phyloP scores from a whole-genome alignment of 2,113 vertebrate species.

The Rynchops niger region DNA sequence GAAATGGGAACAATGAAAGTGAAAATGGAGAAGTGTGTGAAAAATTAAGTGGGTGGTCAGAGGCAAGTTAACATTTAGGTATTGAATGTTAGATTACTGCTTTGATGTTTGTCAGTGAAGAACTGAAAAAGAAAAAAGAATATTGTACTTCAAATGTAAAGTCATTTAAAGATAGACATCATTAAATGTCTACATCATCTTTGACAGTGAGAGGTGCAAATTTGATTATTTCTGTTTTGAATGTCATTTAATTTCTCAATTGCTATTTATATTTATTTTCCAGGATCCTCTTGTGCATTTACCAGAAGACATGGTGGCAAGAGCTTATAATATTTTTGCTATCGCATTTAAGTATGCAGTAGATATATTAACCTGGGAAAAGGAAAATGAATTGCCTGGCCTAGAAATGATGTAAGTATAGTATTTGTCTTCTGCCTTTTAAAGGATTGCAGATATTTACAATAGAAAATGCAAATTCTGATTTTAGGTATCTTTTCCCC shows the following conservation, averaged over 20 bases:
- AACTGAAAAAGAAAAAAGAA: neutral
- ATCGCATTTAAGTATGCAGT: conserved; percentile 93
- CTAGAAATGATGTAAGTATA: conserved; percentile 86
- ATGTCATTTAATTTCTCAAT: neutral
- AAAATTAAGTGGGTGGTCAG: neutral
- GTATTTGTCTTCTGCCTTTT: neutral
- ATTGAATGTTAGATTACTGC: neutral
- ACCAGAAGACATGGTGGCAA: conserved; percentile 87
- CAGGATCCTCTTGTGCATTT: conserved; percentile 91
- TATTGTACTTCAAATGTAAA: neutral
- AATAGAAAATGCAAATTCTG: neutral
- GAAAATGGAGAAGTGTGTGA: neutral
- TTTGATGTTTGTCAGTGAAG: neutral
- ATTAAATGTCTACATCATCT: neutral
- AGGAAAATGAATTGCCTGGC: conserved; percentile 87
- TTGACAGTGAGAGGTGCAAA: neutral
- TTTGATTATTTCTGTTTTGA: neutral
- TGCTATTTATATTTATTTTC: neutral
- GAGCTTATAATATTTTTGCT: conserved; percentile 88
- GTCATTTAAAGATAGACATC: neutral
- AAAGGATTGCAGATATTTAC: neutral
- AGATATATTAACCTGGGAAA: conserved; percentile 94
- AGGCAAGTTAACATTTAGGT: neutral
- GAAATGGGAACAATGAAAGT: neutral
- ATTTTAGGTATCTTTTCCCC: neutral